phyloP scores from a whole-genome alignment of 1,140 invertebrate genomes.

The Heliconius hewitsoni region DNA sequence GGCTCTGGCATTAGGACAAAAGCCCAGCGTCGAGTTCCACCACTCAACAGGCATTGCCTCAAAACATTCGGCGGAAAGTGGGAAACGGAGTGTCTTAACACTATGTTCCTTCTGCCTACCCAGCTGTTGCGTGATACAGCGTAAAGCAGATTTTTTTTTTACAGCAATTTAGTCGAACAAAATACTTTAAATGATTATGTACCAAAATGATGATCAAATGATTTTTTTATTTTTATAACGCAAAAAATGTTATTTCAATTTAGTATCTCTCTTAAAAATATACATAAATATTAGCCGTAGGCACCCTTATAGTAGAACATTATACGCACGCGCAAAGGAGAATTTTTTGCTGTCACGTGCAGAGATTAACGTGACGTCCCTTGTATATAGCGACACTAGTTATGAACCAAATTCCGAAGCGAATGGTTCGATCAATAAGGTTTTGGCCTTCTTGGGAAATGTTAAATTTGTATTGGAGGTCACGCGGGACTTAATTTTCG shows the following conservation, averaged over 20 bases:
- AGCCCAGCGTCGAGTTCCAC: too few relatives aligned
- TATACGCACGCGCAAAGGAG: not conserved
- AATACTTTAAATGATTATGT: too few relatives aligned
- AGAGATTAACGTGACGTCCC: slow-evolving; percentile 12
- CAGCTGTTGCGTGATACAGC: too few relatives aligned
- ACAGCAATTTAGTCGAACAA: too few relatives aligned
- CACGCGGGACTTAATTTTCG: slow-evolving; percentile 26
- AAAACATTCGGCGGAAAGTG: too few relatives aligned
- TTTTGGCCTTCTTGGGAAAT: slow-evolving; percentile 32
- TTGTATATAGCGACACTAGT: slow-evolving; percentile 4
- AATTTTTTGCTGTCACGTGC: slow-evolving; percentile 4
- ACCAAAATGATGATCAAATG: too few relatives aligned
- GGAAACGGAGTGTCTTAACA: too few relatives aligned
- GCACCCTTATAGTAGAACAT: not conserved
- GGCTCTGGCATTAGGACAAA: too few relatives aligned
- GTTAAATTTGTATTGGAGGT: slow-evolving; percentile 28
- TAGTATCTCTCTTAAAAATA: not conserved
- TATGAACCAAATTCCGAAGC: slow-evolving; percentile 23
- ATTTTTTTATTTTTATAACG: too few relatives aligned
- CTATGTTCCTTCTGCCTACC: too few relatives aligned
- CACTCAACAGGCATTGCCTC: too few relatives aligned
- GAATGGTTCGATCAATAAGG: slow-evolving; percentile 27
- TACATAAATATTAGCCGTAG: not conserved
- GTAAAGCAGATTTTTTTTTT: too few relatives aligned
- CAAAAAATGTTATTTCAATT: not conserved